These are phyloP conservation scores for Myrmecobius fasciatus DNA, from an alignment of 2,113 vertebrate species.

Conservation along the genomic window DNA sequence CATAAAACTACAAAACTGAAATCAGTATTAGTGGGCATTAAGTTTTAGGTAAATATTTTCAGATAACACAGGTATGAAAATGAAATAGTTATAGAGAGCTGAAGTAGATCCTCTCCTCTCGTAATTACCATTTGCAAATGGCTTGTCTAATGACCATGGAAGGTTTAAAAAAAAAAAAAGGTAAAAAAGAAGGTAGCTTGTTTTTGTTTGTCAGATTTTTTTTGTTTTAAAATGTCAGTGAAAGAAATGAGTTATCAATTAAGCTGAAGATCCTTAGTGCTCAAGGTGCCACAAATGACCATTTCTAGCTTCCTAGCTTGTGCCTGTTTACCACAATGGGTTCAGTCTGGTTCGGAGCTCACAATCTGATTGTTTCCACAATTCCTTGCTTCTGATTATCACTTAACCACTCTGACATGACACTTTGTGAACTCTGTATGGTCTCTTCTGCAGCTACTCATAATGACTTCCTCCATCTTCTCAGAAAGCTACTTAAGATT, in stretches of 20 bases:
- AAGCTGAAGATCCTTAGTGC: not conserved
- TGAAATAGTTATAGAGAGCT: too few species aligned
- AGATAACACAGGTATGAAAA: not conserved
- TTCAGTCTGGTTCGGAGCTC: too few species aligned
- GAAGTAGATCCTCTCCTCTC: not conserved
- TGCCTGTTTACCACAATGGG: not conserved
- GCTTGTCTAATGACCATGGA: not conserved
- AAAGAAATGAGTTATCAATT: not conserved
- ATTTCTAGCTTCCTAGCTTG: not conserved
- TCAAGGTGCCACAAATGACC: not conserved
- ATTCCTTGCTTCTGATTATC: not conserved
- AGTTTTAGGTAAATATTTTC: not conserved
- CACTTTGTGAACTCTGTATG: too few species aligned
- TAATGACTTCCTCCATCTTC: not conserved
- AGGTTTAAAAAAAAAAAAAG: not conserved
- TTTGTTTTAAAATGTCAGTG: not conserved
- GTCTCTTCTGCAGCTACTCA: not conserved
- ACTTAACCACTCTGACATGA: too few species aligned
- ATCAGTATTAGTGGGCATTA: not conserved
- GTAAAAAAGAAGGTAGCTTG: not conserved
- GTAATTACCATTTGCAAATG: not conserved
- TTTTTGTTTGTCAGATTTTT: not conserved
- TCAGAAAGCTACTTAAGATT: not conserved
- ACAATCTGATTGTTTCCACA: not conserved
- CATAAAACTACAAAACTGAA: not conserved